These are phyloP conservation scores for Monochamus alternatus DNA, from an alignment of 2,888 invertebrate species.

Conservation along the genomic window DNA sequence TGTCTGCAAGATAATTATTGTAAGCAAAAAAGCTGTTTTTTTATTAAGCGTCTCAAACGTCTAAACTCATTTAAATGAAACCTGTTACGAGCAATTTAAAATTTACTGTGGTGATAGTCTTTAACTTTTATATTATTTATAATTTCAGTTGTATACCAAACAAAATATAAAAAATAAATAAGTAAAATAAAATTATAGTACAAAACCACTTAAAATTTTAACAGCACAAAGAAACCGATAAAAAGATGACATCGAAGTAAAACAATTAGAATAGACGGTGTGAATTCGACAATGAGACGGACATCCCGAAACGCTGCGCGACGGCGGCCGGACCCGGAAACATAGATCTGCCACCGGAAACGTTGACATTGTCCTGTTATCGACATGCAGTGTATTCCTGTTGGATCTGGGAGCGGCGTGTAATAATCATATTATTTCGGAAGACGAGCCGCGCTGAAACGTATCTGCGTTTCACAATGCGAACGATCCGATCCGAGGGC, in stretches of 20 bases:
- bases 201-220: not conserved
- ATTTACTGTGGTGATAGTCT: too few relatives aligned
- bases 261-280: slow-evolving; percentile 52
- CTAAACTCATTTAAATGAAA: too few relatives aligned
- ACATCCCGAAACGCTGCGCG: slow-evolving; percentile 57
- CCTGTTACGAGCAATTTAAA: too few relatives aligned
- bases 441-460: slow-evolving; percentile 58
- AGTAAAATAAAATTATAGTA: too few relatives aligned
- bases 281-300: slow-evolving; percentile 58
- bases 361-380: slow-evolving; percentile 66
- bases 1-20: too few relatives aligned
- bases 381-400: slow-evolving; percentile 60
- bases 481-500: slow-evolving; percentile 34
- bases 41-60: too few relatives aligned
- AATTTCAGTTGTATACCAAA: too few relatives aligned
- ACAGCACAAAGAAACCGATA: slow-evolving; percentile 10
- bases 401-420: slow-evolving; percentile 50
- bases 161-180: too few relatives aligned
- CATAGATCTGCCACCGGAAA: slow-evolving; percentile 66
- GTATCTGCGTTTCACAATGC: slow-evolving; percentile 49
- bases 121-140: too few relatives aligned
- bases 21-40: too few relatives aligned
- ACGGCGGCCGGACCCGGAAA: slow-evolving; percentile 62
- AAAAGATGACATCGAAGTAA: slow-evolving; percentile 34
- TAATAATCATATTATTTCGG: slow-evolving; percentile 65